Evolutionary conservation across 2,888 invertebrate genomes (phyloP), one percentile per base, ranked within the genome.

Genomic region (Aphidius colemani): DNA sequence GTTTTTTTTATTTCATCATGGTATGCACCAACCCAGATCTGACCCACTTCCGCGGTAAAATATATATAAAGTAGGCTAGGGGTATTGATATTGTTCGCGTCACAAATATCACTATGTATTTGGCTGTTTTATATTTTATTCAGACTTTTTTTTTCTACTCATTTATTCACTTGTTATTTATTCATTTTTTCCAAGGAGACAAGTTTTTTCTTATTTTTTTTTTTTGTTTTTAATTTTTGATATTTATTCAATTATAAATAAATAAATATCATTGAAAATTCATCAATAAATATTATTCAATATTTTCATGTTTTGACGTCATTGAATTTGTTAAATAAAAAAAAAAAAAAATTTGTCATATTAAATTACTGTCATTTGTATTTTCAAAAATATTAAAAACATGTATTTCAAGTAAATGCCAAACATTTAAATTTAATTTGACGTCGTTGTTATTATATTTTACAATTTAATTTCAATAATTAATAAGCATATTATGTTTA

Each of bases 41-140:
- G 66, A 67, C 67, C 67, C 60, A 64, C 64, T 67, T 67, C 64
- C 61, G 48, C 40, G 59, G 62, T 60, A 62, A 64, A 60, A 64
- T 67, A 66, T 30, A 30, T 67, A 66, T 66, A 67, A 66, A 64
- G 66, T 67, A 66, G 67, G 63, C 48, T 61, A 64, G 56, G 30
- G 64, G 66, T 67, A 67, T 67, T 67, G 67, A 66, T 64, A 66
- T 67, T 66, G 66, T 67, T 60, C 57, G 53, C 59, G 64, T 56
- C 62, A 44, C 64, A 66, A 66, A 65, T 66, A 67, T 67, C 62
- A 66, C 55, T 63, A 63, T 60, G 50, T 64, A 61, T 63, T 30
- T 30, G 30, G 30, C 30, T 5, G 3, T 18, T 18, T 18, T 18
- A 18, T 18, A 30, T 30, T 18, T 18, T 63, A 59, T 53, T 65